Base-by-base conservation (phyloP, 2,113 vertebrate species). In the Sapajus apella region DNA sequence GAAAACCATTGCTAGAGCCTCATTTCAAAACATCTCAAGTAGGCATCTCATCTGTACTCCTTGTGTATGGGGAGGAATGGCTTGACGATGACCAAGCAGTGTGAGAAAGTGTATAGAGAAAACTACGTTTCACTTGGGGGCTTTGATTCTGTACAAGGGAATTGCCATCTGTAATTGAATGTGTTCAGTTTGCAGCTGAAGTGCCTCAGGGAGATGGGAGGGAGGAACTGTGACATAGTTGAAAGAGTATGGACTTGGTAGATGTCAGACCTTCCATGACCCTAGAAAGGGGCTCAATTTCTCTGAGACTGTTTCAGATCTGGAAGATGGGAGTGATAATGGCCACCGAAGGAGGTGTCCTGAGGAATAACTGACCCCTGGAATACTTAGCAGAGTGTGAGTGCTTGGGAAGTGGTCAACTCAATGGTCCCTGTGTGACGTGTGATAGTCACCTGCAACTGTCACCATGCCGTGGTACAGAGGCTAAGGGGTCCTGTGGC, bases 31-130 rank as follows among this genome's bases (percentile, higher is more conserved):
- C 45, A 43, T 50, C 23, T 45, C 20, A 37, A 55, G 77, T 30
- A 0, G 0, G 0, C 61, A 3, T 2, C 27, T 86, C 17, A 1
- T 30, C 43, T 52, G 27, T 5, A 11, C 35, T 55, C 40, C 27
- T n/a, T 52, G 11, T 40, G 82, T 56, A 4, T 37, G 21, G 0
- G 9, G 66, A 82, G 66, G 32, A 37, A 27, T 50, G 76, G 45
- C 58, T 66, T 5, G 3, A 30, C 32, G 37, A 5, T 40, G 25
- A 10, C 88, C 18, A 30, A 27, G 10, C 23, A 9, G 21, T 8
- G 25, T 37, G 58, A 43, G 9, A 12, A 50, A 58, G 14, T 20
- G n/a, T 61, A 4, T 27, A 21, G 35, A 89, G 45, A 93, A 77
- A 25, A 43, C 37, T 1, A 1, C 18, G 0, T 61, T 37, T 66